These are phyloP conservation scores for Acrossocheilus wenchowensis DNA, from an alignment of 2,797 vertebrate species.

Conservation along the genomic window DNA sequence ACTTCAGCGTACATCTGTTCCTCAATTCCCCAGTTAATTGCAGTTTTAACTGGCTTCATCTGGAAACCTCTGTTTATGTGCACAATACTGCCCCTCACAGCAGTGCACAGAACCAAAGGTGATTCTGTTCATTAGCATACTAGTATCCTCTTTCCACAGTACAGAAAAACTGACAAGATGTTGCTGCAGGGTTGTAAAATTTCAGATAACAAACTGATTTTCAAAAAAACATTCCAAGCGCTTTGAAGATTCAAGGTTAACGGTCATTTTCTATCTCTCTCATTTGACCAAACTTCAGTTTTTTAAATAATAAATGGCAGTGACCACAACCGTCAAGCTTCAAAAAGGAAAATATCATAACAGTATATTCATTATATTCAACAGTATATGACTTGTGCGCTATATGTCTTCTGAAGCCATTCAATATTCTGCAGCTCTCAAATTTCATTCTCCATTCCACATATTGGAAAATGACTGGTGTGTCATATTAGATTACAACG, in stretches of 20 bases:
- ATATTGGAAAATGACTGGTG: not conserved
- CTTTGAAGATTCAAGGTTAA: conserved; percentile 72
- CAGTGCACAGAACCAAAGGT: conserved; percentile 66
- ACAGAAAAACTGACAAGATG: conserved; percentile 64
- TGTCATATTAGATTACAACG: not conserved
- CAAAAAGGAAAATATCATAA: not conserved
- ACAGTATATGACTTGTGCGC: not conserved
- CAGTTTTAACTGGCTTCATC: conserved; percentile 76
- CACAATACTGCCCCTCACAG: conserved; percentile 54
- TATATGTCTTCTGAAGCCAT: conserved; percentile 3
- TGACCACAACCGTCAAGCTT: not conserved
- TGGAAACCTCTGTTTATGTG: conserved; percentile 69
- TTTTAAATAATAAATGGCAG: not conserved
- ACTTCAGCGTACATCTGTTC: conserved; percentile 79
- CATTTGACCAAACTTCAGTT: conserved; percentile 64
- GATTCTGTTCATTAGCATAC: conserved; percentile 62
- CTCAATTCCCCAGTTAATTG: conserved; percentile 72
- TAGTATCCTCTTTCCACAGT: conserved; percentile 66
- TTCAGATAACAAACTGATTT: conserved; percentile 66
- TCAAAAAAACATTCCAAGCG: conserved; percentile 59
- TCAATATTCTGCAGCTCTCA: not conserved
- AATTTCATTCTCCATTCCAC: not conserved
- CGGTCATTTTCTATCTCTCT: conserved; percentile 62
- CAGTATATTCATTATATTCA: not conserved
- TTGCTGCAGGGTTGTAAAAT: conserved; percentile 55